Percentiles rank a stretch among this genome's conserved stretches.
phyloP scores from a whole-genome alignment of 2,113 vertebrate species.

The Oryzias melastigma region DNA sequence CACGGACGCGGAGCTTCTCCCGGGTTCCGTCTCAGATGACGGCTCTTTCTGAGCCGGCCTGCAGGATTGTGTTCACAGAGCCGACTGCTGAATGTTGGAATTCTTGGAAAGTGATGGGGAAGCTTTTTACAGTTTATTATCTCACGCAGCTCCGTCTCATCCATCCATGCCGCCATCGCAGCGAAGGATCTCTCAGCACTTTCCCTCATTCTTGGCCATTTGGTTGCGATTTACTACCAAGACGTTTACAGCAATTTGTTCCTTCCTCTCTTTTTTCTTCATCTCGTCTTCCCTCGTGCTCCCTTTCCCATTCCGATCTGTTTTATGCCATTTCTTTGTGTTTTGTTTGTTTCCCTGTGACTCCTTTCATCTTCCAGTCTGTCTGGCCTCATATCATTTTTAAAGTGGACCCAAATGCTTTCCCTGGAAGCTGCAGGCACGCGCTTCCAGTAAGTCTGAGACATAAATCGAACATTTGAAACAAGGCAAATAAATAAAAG shows the following conservation, averaged over 20 bases:
- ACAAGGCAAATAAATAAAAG: slow-evolving; percentile 77
- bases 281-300: slow-evolving; percentile 39
- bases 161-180: slow-evolving; percentile 60
- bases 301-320: slow-evolving; percentile 62
- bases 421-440: slow-evolving; percentile 65
- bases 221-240: slow-evolving; percentile 75
- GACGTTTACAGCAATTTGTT: slow-evolving; percentile 69
- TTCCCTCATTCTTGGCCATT: slow-evolving; percentile 64
- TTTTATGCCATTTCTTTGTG: slow-evolving; percentile 74
- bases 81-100: slow-evolving; percentile 36
- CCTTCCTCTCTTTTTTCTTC: slow-evolving; percentile 57
- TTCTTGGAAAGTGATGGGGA: slow-evolving; percentile 65
- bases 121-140: slow-evolving; percentile 64
- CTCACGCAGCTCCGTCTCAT: slow-evolving; percentile 54
- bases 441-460: slow-evolving; percentile 77
- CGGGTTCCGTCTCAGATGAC: slow-evolving; percentile 41
- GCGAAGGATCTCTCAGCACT: slow-evolving; percentile 61
- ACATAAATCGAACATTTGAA: slow-evolving; percentile 77
- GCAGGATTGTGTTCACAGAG: slow-evolving; percentile 39
- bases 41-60: slow-evolving; percentile 24
- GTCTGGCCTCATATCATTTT: slow-evolving; percentile 79
- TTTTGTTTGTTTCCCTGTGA: slow-evolving; percentile 76
- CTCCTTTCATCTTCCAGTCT: slow-evolving; percentile 77
- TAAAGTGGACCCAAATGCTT: slow-evolving; percentile 83
- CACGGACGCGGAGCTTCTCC: slow-evolving; percentile 21